A percentile compares a stretch with the other conserved stretches of the same genome.
Evolutionary conservation across 2,888 invertebrate genomes (phyloP).

Genomic region (Stenotaenia linearis): DNA sequence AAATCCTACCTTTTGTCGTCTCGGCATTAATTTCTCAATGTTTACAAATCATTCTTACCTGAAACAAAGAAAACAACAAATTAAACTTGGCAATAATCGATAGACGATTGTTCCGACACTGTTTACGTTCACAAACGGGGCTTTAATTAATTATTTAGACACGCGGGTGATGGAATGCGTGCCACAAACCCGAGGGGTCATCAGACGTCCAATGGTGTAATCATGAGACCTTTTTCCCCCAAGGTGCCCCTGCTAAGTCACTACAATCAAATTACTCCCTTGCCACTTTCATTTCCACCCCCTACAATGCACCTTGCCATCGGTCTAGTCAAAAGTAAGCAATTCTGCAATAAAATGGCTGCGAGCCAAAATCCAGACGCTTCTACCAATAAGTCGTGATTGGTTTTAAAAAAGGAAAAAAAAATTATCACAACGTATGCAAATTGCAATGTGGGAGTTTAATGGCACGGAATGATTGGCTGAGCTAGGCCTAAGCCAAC

Average conservation of each 20-base stretch:
- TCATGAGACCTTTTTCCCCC: neutral
- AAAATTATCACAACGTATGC: constrained; percentile 21
- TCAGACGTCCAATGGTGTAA: neutral
- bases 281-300: neutral
- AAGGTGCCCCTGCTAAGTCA: neutral
- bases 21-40: neutral
- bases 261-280: neutral
- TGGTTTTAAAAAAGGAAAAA: neutral
- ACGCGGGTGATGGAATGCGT: neutral
- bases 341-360: neutral
- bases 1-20: neutral
- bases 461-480: constrained; percentile 17
- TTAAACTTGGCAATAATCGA: neutral
- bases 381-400: constrained; percentile 1
- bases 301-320: neutral
- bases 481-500: neutral
- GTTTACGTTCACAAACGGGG: neutral
- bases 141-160: neutral
- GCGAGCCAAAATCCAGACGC: neutral
- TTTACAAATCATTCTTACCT: neutral
- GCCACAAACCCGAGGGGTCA: neutral
- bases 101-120: neutral
- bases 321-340: neutral
- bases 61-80: neutral
- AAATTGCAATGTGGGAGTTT: constrained; percentile 3